Conservation (phyloP, 2,797 vertebrate species). For the Trichosurus vulpecula region DNA sequence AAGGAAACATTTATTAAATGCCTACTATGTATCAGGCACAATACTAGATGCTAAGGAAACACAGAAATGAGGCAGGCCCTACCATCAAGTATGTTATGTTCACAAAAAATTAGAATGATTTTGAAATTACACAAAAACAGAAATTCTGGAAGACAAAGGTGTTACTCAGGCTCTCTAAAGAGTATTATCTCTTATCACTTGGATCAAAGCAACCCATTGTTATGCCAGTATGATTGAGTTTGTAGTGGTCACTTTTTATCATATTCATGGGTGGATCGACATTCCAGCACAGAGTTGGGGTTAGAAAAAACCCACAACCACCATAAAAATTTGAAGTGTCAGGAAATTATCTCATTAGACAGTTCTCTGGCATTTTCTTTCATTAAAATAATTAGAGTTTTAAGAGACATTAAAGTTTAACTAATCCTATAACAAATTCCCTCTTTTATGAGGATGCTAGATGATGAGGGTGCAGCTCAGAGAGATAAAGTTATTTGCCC, state of each 20-base stretch:
- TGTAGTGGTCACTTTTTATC: not conserved
- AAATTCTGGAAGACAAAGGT: not conserved
- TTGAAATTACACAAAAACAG: not conserved
- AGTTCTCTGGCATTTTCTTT: too few species aligned
- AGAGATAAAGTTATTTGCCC: too few species aligned
- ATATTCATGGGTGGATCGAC: not conserved
- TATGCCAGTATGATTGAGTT: not conserved
- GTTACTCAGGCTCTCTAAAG: not conserved
- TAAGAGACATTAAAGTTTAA: too few species aligned
- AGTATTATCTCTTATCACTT: slow-evolving; percentile 30
- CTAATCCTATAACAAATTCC: too few species aligned
- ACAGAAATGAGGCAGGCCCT: not conserved
- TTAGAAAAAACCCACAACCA: not conserved
- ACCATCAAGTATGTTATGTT: not conserved
- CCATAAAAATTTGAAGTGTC: too few species aligned
- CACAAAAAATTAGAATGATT: not conserved
- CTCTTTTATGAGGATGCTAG: too few species aligned
- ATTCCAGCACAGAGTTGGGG: not conserved
- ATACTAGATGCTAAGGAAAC: not conserved
- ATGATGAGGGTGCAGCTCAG: too few species aligned
- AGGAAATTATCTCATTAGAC: too few species aligned
- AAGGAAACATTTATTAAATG: not conserved
- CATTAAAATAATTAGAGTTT: too few species aligned
- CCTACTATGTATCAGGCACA: not conserved
- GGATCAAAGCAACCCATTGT: not conserved